Conservation (phyloP, 2,113 vertebrate species). For the Spea bombifrons region DNA sequence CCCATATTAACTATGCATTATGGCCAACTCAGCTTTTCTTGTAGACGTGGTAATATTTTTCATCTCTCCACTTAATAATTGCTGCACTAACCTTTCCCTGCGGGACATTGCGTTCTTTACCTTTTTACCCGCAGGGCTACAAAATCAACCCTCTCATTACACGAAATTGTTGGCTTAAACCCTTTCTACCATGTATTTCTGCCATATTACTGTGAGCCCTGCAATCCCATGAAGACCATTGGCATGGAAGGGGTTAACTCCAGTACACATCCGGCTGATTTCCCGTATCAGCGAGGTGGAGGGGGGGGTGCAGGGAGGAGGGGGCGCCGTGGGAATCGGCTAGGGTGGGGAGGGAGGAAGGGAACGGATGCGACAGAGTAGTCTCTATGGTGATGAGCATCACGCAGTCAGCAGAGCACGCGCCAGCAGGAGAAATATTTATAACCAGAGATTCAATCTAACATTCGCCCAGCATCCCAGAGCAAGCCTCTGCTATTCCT, state of each 20-base stretch:
- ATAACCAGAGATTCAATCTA: slow-evolving; percentile 42
- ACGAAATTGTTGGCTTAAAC: no score
- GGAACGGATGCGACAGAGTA: slow-evolving; percentile 31
- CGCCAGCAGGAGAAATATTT: slow-evolving; percentile 41
- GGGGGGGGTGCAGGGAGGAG: slow-evolving; percentile 31
- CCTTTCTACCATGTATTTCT: no score
- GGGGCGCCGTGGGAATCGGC: slow-evolving; percentile 31
- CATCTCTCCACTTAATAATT: no score
- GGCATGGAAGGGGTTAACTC: slow-evolving; percentile 22
- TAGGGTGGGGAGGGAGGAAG: neutral
- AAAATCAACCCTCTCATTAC: no score
- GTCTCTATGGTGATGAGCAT: slow-evolving; percentile 36
- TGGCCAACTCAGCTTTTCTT: no score
- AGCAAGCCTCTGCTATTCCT: slow-evolving; percentile 27
- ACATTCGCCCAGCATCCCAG: slow-evolving; percentile 15
- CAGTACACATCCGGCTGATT: slow-evolving; percentile 29
- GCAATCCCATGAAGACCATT: neutral
- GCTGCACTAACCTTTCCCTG: no score
- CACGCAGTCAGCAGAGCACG: slow-evolving; percentile 41
- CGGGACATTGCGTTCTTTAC: no score
- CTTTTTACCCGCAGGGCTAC: no score
- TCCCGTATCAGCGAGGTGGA: slow-evolving; percentile 24
- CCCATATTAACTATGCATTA: no score
- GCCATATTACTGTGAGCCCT: neutral
- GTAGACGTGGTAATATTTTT: no score